Percentiles rank a stretch among this genome's conserved stretches.
Conservation (phyloP, 2,888 invertebrate species). For the Digitonthophagus gazella region DNA sequence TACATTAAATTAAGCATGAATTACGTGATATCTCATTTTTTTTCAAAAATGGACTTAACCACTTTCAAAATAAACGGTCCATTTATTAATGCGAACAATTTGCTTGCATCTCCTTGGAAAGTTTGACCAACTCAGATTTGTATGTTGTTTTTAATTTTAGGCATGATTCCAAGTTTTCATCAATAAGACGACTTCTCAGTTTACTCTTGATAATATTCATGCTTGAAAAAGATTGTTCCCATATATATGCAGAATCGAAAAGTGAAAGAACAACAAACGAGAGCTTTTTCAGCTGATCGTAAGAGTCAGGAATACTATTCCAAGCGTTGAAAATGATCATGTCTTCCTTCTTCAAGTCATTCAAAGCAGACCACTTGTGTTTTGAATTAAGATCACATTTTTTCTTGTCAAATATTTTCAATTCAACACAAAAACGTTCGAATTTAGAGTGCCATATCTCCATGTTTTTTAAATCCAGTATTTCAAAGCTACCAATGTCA, state of each 20-base stretch:
- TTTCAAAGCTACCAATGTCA: slow-evolving; percentile 22
- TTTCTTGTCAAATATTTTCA: slow-evolving; percentile 39
- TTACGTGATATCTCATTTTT: too few species aligned
- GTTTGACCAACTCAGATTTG: slow-evolving; percentile 30
- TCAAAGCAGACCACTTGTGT: slow-evolving; percentile 36
- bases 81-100: slow-evolving; percentile 29
- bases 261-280: slow-evolving; percentile 32
- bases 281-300: slow-evolving; percentile 26
- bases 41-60: too few species aligned
- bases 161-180: slow-evolving; percentile 35
- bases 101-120: slow-evolving; percentile 33
- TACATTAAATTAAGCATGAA: too few species aligned
- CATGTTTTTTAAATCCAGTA: slow-evolving; percentile 38
- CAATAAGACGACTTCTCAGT: slow-evolving; percentile 31
- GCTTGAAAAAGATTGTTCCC: slow-evolving; percentile 33
- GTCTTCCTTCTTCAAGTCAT: slow-evolving; percentile 30
- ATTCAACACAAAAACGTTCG: slow-evolving; percentile 46
- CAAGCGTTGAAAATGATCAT: slow-evolving; percentile 29
- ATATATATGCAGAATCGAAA: slow-evolving; percentile 30
- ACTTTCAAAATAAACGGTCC: too few species aligned
- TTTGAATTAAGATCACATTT: slow-evolving; percentile 36
- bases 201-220: slow-evolving; percentile 26
- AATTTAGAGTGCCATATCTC: slow-evolving; percentile 36
- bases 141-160: slow-evolving; percentile 35
- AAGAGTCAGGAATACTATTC: slow-evolving; percentile 21